Base-by-base conservation (phyloP, 2,797 vertebrate species). In the Amazona ochrocephala region DNA sequence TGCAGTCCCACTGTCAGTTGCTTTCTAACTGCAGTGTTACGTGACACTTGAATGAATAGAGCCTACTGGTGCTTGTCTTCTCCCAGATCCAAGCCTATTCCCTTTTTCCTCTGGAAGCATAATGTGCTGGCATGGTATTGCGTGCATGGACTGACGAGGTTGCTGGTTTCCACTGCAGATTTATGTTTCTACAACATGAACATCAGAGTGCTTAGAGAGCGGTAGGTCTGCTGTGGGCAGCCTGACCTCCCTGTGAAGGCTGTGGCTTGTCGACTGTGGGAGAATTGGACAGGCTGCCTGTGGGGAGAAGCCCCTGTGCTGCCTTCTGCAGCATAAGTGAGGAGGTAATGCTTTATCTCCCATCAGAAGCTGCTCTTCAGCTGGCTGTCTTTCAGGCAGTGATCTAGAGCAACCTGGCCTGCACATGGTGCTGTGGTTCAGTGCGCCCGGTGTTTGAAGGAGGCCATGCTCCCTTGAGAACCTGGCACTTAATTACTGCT, bases 171-270 rank as follows among this genome's bases (percentile, higher is more conserved):
- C 1, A 1, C 27, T 51, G 73, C 39, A 20, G 30, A 29, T 60
- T 20, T 26, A 4, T 8, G 20, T 39, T 81, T 51, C 48, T 26
- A 14, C 24, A 56, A 7, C 0, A 1, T 29, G 24, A 50, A 34
- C n/a, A 13, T 23, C 0, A 2, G 20, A 68, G 32, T 34, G 14
- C 32, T 19, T 30, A 29, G 7, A 24, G 29, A 24, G 23, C 6
- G 11, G 37, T 26, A 32, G 32, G 21, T 0, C 1, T 14, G 2
- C 53, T 0, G 1, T 19, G 61, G 23, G 53, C 2, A 9, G 44
- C 15, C 48, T 39, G 44, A 53, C 21, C 45, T 64, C 18, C 54
- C 21, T 54, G 32, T 45, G 73, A 62, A 27, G 45, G 21, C 8
- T 19, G 32, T 15, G 61, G 14, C 24, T 41, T 60, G 30, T 3